These are phyloP conservation scores for Carduelis carduelis DNA, from an alignment of 2,797 vertebrate species.

Conservation along the genomic window DNA sequence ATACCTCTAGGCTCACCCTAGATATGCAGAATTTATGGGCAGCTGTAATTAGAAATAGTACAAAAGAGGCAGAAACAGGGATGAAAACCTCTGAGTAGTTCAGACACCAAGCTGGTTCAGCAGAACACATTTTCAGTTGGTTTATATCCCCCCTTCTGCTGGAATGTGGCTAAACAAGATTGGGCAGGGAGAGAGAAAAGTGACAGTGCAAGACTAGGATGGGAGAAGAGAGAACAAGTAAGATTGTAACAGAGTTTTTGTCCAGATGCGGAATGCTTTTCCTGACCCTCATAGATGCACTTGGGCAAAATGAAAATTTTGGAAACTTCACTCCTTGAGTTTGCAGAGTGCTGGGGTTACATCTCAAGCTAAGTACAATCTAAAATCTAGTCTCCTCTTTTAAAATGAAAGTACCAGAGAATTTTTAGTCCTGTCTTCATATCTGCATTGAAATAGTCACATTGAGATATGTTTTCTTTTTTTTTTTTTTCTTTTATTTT, in stretches of 20 bases:
- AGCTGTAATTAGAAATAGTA: neutral
- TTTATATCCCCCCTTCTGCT: neutral
- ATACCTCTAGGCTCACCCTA: neutral
- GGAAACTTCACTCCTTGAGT: neutral
- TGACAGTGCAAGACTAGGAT: neutral
- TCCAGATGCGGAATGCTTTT: neutral
- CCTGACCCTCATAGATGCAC: neutral
- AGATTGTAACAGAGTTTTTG: neutral
- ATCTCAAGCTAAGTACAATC: neutral
- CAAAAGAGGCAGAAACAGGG: neutral
- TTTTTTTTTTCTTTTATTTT: neutral
- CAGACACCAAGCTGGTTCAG: neutral
- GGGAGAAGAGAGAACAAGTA: neutral
- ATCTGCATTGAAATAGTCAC: neutral
- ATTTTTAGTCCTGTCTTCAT: neutral
- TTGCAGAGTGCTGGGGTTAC: neutral
- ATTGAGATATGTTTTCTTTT: neutral
- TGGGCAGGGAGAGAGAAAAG: neutral
- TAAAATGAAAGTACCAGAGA: neutral
- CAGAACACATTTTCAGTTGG: neutral
- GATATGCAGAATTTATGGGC: neutral
- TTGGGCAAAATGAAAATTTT: neutral
- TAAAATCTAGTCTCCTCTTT: neutral
- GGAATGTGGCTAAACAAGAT: neutral
- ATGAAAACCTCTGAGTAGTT: neutral